phyloP scores from a whole-genome alignment of 2,888 invertebrate genomes.

The Caenorhabditis sp. region DNA sequence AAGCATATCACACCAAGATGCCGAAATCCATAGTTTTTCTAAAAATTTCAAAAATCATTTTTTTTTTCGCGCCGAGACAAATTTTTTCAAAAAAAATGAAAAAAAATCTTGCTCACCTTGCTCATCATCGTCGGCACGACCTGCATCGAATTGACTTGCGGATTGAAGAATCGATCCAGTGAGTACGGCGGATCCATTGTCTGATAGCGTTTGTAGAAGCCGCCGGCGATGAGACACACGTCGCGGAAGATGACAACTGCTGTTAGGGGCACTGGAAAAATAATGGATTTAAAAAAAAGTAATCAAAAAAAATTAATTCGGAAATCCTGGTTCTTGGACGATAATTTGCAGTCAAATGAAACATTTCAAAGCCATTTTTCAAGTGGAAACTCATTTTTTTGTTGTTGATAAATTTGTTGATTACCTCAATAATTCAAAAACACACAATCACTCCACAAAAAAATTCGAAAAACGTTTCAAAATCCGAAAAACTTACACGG shows the following conservation, averaged over 20 bases:
- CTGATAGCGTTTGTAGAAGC: conserved; percentile 89
- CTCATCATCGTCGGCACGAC: conserved; percentile 94
- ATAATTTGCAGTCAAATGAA: too few relatives aligned
- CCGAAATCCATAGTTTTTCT: too few relatives aligned
- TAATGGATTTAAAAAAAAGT: neutral
- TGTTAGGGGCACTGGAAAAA: conserved; percentile 85
- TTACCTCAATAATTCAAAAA: neutral
- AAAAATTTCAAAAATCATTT: too few relatives aligned
- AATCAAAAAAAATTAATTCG: neutral
- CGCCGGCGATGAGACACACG: conserved; percentile 89
- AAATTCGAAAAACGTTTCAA: neutral
- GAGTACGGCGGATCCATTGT: conserved; percentile 72
- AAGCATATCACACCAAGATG: too few relatives aligned
- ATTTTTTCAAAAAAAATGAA: too few relatives aligned
- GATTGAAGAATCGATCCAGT: conserved; percentile 77
- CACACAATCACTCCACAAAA: neutral
- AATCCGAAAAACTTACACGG: conserved; percentile 86
- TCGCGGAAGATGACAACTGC: conserved; percentile 92
- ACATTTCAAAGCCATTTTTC: too few relatives aligned
- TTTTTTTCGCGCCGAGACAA: too few relatives aligned
- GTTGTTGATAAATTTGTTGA: too few relatives aligned
- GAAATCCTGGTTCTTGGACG: too few relatives aligned
- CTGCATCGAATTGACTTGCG: conserved; percentile 80
- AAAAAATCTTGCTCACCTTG: conserved; percentile 87
- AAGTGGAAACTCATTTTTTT: too few relatives aligned